Base-by-base conservation (phyloP, 2,888 invertebrate species). In the Drosophila lutescens region DNA sequence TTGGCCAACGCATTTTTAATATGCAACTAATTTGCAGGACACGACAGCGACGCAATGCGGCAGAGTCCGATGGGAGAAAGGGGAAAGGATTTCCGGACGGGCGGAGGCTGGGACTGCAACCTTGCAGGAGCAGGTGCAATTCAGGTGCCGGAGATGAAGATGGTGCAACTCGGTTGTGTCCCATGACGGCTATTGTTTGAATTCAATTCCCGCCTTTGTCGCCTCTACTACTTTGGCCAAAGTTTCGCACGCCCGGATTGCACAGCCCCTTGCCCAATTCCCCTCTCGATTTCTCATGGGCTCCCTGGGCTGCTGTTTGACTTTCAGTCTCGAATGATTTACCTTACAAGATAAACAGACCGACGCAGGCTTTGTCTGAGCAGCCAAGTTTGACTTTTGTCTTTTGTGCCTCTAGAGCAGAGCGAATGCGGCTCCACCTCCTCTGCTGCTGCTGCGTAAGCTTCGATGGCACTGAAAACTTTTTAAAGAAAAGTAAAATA, bases 291-390 rank as follows among this genome's bases (percentile, higher is more conserved):
- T 36, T 15, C 51, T 53, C 43, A 30, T 49, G 30, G 40, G 32
- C 66, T 66, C 53, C 38, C 55, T 30, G n/a, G 40, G 60, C 66
- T 81, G 67, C 63, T 86, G 87, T 88, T 88, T 88, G 87, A 84
- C 87, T 86, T 89, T 79, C 79, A 82, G 89, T 86, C 86, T 85
- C 88, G 79, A 85, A 89, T 86, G 89, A 86, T 89, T 86, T 87
- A 89, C 86, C 79, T 80, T 79, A 76, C 86, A 86, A 82, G 89
- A 88, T 84, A 86, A 86, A 86, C 88, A 86, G 77, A 73, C 76
- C 58, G 74, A 10, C 40, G 50, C 63, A 59, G 61, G 68, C 68
- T 72, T 83, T 78, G 78, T 79, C 80, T 79, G 88, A 77, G 79
- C 78, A 74, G 68, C 61, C 71, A 86, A 86, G 88, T 88, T 88